Percentiles rank a stretch among this genome's conserved stretches.
Evolutionary conservation across 1,140 invertebrate species (phyloP).

Genomic region (Aricia agestis): DNA sequence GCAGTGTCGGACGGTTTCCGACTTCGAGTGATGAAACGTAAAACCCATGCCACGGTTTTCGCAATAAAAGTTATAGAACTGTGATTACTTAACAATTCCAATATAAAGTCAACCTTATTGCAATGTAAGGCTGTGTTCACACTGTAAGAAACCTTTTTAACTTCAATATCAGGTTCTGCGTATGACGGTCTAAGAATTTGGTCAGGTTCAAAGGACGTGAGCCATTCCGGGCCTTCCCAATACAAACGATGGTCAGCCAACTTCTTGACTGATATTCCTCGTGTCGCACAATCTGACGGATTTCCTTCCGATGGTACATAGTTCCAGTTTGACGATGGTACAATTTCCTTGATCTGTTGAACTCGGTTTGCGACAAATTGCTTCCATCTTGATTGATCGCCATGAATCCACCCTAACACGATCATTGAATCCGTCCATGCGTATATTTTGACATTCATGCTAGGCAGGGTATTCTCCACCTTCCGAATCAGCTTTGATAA

Average conservation of each 20-base stretch:
- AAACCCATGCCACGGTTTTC: slow-evolving; percentile 24
- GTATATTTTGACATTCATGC: not conserved
- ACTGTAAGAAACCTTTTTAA: slow-evolving; percentile 2
- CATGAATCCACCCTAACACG: slow-evolving; percentile 11
- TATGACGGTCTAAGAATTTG: slow-evolving; percentile 2
- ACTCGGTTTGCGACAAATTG: slow-evolving; percentile 15
- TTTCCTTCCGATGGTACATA: slow-evolving; percentile 39
- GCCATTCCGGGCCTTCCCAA: slow-evolving; percentile 30
- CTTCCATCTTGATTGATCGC: slow-evolving; percentile 9
- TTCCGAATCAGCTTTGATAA: slow-evolving; percentile 31
- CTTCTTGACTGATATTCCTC: slow-evolving; percentile 31
- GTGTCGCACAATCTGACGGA: slow-evolving; percentile 45
- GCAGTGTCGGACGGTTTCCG: slow-evolving; percentile 13
- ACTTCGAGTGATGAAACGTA: slow-evolving; percentile 18
- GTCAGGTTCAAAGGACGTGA: slow-evolving; percentile 11
- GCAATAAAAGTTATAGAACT: slow-evolving; percentile 21
- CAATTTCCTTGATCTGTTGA: slow-evolving; percentile 14
- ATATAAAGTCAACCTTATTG: slow-evolving; percentile 17
- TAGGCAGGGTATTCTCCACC: slow-evolving; percentile 9
- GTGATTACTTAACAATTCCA: slow-evolving; percentile 19
- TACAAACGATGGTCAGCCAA: slow-evolving; percentile 25
- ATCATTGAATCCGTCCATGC: slow-evolving; percentile 11
- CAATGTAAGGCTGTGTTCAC: slow-evolving; percentile 15
- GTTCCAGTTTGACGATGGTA: slow-evolving; percentile 31
- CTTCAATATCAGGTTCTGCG: not conserved